A percentile compares a stretch with the other conserved stretches of the same genome.
These are phyloP conservation scores for Lissocephala sabroskyi DNA, from an alignment of 2,888 invertebrate genomes.

Conservation along the genomic window DNA sequence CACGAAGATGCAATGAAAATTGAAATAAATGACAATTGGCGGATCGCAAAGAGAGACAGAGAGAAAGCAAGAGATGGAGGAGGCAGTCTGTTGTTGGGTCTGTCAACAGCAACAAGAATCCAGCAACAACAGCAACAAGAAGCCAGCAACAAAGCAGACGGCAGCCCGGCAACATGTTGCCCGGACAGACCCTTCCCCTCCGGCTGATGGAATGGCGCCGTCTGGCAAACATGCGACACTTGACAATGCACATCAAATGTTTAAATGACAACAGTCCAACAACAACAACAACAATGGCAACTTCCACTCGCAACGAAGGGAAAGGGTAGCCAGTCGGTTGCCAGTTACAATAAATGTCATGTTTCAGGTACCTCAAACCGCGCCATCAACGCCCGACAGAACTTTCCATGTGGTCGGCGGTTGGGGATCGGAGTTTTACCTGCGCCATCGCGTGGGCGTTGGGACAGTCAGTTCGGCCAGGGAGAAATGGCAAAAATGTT, in stretches of 20 bases:
- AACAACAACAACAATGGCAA: conserved; percentile 16
- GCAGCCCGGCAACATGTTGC: conserved; percentile 61
- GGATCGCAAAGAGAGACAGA: conserved; percentile 7
- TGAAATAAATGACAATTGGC: conserved; percentile 56
- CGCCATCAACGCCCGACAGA: no score
- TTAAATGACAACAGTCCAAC: conserved; percentile 53
- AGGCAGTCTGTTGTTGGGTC: conserved; percentile 21
- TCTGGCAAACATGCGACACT: conserved; percentile 20
- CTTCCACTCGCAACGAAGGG: conserved; percentile 1
- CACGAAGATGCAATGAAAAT: conserved; percentile 56
- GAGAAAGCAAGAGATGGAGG: not conserved
- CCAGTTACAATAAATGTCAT: conserved; percentile 70
- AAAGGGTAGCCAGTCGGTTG: conserved; percentile 11
- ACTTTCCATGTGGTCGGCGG: no score
- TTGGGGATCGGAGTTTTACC: conserved; percentile 8
- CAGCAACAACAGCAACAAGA: conserved; percentile 13
- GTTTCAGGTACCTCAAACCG: conserved; percentile 54
- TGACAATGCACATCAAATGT: conserved; percentile 62
- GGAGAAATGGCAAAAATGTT: not conserved
- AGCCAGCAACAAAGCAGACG: no score
- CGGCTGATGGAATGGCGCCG: no score
- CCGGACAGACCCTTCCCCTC: conserved; percentile 65
- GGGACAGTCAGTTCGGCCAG: conserved; percentile 3
- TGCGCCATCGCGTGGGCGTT: not conserved
- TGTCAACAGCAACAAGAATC: conserved; percentile 12